Percentiles rank a stretch among this genome's conserved stretches.
phyloP scores from a whole-genome alignment of 1,140 invertebrate genomes.

The Drosophila eugracilis region DNA sequence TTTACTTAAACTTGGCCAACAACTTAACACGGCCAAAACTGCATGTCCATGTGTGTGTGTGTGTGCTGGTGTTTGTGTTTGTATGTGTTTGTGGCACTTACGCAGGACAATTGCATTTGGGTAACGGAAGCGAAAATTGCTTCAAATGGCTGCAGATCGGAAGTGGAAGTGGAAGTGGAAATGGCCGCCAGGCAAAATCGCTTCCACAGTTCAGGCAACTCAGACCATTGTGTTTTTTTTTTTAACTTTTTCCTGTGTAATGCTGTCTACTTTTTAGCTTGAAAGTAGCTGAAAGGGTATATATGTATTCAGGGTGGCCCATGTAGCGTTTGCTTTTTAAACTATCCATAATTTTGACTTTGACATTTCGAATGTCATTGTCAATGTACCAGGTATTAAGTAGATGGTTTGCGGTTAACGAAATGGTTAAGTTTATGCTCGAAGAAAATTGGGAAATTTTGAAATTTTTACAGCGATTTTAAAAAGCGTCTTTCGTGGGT shows the following conservation, averaged over 20 bases:
- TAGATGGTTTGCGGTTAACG: too few species aligned
- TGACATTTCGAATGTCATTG: too few species aligned
- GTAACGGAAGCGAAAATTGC: slow-evolving; percentile 70
- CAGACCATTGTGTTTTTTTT: too few species aligned
- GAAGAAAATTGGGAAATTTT: too few species aligned
- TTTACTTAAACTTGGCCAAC: slow-evolving; percentile 45
- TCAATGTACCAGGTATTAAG: too few species aligned
- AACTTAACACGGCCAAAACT: slow-evolving; percentile 33
- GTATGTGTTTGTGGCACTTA: slow-evolving; percentile 38
- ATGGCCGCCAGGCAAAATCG: slow-evolving; percentile 60
- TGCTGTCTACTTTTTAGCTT: neutral
- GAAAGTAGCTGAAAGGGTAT: slow-evolving; percentile 8
- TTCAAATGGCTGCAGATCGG: slow-evolving; percentile 67
- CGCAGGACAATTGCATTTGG: slow-evolving; percentile 67
- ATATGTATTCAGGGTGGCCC: too few species aligned
- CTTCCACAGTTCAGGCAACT: slow-evolving; percentile 43
- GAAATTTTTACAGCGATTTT: too few species aligned
- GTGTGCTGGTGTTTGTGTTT: neutral
- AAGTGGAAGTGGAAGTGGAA: slow-evolving; percentile 50
- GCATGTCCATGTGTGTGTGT: neutral
- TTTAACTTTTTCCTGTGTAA: too few species aligned
- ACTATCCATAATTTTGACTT: too few species aligned
- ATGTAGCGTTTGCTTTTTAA: too few species aligned
- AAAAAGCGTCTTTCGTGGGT: too few species aligned
- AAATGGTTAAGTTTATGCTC: too few species aligned